phyloP scores from a whole-genome alignment of 2,888 invertebrate species.

The Tinea pellionella region DNA sequence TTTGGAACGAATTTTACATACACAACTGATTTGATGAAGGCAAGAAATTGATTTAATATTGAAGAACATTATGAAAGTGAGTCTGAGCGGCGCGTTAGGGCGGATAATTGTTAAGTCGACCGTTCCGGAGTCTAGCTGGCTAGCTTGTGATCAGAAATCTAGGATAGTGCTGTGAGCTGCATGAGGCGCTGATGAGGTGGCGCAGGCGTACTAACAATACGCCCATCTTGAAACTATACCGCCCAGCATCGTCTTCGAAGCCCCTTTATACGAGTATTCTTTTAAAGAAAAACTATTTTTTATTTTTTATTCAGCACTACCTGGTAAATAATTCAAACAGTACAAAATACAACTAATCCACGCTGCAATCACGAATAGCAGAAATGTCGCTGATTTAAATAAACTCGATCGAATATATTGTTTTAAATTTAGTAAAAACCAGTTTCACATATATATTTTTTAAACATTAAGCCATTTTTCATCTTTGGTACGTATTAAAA shows the following conservation, averaged over 20 bases:
- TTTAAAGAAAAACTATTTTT: too few species aligned
- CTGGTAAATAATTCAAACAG: too few species aligned
- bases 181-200: background rate
- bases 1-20: background rate
- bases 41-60: background rate
- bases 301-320: too few species aligned
- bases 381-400: too few species aligned
- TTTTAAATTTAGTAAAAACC: too few species aligned
- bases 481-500: too few species aligned
- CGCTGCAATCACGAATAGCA: too few species aligned
- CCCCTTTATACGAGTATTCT: background rate
- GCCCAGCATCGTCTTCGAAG: background rate
- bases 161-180: background rate
- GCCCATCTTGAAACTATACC: background rate
- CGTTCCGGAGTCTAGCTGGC: background rate
- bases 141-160: background rate
- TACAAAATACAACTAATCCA: too few species aligned
- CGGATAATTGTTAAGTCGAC: background rate
- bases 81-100: background rate
- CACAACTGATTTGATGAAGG: background rate
- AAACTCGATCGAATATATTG: too few species aligned
- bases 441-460: too few species aligned
- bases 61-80: background rate
- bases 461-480: too few species aligned
- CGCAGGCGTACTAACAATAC: slow-evolving; percentile 2